Evolutionary conservation across 1,140 invertebrate species (phyloP).

Genomic region (Portunus trituberculatus): DNA sequence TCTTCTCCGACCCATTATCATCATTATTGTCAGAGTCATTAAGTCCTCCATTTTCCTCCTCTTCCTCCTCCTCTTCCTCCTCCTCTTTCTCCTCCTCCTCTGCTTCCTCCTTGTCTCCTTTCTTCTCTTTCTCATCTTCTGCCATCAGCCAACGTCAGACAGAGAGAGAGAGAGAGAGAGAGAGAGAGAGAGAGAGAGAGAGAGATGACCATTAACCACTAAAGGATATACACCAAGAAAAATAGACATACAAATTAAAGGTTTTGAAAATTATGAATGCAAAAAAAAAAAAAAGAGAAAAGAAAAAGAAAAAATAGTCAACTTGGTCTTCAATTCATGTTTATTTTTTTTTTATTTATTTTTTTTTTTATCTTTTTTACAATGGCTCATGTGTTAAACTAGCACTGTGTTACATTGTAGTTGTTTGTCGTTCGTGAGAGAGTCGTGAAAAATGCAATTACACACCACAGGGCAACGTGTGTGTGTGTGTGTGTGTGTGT

Average conservation of each 20-base stretch:
- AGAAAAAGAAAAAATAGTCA: no score
- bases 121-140: neutral
- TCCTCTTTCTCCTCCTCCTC: neutral
- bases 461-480: neutral
- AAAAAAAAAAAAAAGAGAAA: no score
- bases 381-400: no score
- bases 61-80: neutral
- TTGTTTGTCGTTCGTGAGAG: neutral
- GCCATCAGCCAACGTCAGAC: no score
- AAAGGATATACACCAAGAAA: no score
- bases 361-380: neutral
- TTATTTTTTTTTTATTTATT: neutral
- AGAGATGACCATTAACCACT: no score
- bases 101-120: neutral
- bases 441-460: conserved; percentile 4
- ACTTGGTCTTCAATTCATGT: neutral
- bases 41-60: neutral
- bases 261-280: no score
- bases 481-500: no score
- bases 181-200: no score
- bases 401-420: neutral
- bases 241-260: no score
- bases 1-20: neutral
- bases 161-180: no score
- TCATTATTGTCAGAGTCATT: conserved; percentile 1